Conservation (phyloP, 2,113 vertebrate species). For the Colossoma macropomum region DNA sequence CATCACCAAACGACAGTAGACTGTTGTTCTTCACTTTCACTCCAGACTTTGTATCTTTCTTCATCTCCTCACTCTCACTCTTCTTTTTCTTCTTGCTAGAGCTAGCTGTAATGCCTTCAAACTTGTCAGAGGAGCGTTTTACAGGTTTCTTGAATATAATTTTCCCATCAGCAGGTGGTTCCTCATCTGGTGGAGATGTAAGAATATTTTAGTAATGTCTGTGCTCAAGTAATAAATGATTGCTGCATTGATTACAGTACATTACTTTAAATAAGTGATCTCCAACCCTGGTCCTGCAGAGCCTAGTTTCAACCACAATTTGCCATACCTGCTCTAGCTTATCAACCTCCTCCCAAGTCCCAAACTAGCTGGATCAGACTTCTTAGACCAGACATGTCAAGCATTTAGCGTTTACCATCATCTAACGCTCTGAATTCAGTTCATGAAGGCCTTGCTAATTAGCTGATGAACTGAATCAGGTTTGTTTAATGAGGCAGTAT, state of each 20-base stretch:
- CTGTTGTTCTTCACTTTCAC: slow-evolving; percentile 93
- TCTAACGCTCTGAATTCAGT: too few relatives aligned
- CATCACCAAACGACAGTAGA: slow-evolving; percentile 92
- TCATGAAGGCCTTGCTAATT: too few relatives aligned
- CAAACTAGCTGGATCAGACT: too few relatives aligned
- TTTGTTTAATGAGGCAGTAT: too few relatives aligned
- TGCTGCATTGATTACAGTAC: background rate
- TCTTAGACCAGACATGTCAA: too few relatives aligned
- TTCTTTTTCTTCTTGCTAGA: slow-evolving; percentile 90
- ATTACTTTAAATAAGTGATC: too few relatives aligned
- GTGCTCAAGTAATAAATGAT: background rate
- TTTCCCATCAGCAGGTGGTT: slow-evolving; percentile 85
- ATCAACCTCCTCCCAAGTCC: too few relatives aligned
- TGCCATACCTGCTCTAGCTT: too few relatives aligned
- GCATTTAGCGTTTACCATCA: too few relatives aligned
- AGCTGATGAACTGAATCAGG: too few relatives aligned
- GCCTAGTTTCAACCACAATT: too few relatives aligned
- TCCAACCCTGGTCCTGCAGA: too few relatives aligned
- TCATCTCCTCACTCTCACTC: slow-evolving; percentile 66
- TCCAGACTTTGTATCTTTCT: slow-evolving; percentile 69
- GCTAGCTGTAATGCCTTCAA: slow-evolving; percentile 86
- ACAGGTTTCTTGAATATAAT: slow-evolving; percentile 92
- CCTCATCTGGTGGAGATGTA: slow-evolving; percentile 75
- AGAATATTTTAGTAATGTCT: background rate
- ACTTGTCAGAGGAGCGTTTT: slow-evolving; percentile 87